A percentile compares a stretch with the other conserved stretches of the same genome.
phyloP scores from a whole-genome alignment of 35 echinoderm and acorn worm genomes.

The Heliocidaris tuberculata region DNA sequence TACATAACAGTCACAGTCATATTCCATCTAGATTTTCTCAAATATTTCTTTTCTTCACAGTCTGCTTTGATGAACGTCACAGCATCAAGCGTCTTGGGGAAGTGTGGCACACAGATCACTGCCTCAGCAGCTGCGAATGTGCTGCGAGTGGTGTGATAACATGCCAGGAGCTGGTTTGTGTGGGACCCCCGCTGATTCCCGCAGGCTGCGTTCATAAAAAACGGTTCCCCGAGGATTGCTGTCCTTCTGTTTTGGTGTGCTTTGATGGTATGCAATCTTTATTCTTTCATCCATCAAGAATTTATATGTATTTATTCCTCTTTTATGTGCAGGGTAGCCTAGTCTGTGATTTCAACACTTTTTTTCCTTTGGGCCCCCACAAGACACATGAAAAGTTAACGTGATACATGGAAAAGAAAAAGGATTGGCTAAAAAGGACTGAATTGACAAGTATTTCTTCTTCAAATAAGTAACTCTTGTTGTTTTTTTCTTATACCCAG shows the following conservation, averaged over 20 bases:
- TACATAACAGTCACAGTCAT: too few species aligned
- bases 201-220: neutral
- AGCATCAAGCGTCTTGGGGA: neutral
- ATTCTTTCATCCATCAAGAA: neutral
- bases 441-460: too few species aligned
- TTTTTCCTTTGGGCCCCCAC: too few species aligned
- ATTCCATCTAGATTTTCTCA: too few species aligned
- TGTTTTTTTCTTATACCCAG: too few species aligned
- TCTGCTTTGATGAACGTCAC: conserved; percentile 41
- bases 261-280: conserved; percentile 36
- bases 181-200: neutral
- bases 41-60: neutral
- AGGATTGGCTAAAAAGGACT: too few species aligned
- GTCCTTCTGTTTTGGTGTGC: conserved; percentile 40
- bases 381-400: too few species aligned
- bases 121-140: conserved; percentile 50
- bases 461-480: too few species aligned
- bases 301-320: too few species aligned
- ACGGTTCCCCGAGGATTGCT: conserved; percentile 24
- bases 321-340: too few species aligned
- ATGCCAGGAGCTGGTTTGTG: conserved; percentile 15
- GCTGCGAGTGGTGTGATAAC: neutral
- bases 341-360: too few species aligned
- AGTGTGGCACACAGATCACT: neutral
- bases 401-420: too few species aligned